Evolutionary conservation across 2,797 vertebrate species (phyloP), one percentile per base, ranked within the genome.

Genomic region (Poecilia gillii): DNA sequence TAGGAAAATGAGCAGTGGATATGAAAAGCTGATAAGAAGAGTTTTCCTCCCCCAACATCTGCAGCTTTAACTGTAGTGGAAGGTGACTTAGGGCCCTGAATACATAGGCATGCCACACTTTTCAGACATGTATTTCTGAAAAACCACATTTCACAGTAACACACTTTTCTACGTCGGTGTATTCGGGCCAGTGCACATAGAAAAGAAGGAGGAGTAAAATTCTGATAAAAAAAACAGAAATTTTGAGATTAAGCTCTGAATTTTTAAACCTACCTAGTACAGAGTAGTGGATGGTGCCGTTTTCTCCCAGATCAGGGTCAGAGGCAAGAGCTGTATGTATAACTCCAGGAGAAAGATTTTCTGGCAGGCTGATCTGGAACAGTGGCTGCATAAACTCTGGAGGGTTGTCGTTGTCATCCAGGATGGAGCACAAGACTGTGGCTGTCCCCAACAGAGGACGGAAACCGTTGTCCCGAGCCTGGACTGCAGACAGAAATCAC

Each of bases 401-500:
- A 46, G 94, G 76, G 25, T 97, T 96, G 88, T 99, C 97, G 0
- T 99, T 99, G 86, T 97, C 96, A 3, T 99, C 98, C 87, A 97
- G 93, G 46, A 99, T 94, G 0, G 90, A 95, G 89, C 97, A 97
- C 76, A 96, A 28, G 81, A 99, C 80, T 0, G 95, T 96, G 3
- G 95, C 83, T 0, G 92, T 97, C 45, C 95, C 93, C 0, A 97
- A 98, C 49, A 98, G 91, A 0, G 95, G 90, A 0, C 90, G 95
- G 0, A 83, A 4, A 62, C 97, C 95, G 75, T 94, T 94, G 66
- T 99, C 98, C 78, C 90, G 95, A 74, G 96, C 98, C 64, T 97
- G 94, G 46, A 99, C 98, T 99, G 90, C 64, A 79, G 74, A 59
- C 41, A 59, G 20, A 6, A 80, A 83, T 11, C 1, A 14, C 66